These are phyloP conservation scores for Aphrophora alni DNA, from an alignment of 2,888 invertebrate genomes.

Conservation along the genomic window DNA sequence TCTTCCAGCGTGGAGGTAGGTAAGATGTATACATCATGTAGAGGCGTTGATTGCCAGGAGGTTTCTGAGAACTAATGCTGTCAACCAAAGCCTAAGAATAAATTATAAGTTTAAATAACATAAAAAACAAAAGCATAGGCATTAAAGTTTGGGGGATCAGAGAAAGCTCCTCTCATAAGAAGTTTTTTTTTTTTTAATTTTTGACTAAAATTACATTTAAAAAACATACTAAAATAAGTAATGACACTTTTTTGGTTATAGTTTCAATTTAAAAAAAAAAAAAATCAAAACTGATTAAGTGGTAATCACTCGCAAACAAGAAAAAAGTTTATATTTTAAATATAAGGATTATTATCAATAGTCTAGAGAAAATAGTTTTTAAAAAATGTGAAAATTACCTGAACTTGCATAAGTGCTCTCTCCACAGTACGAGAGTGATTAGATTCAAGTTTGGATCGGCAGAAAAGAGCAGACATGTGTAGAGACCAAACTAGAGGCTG, in stretches of 20 bases:
- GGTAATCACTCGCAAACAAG: no score
- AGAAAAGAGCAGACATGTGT: conserved; percentile 73
- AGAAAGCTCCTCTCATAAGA: neutral
- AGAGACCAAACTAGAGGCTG: conserved; percentile 78
- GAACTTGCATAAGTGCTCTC: conserved; percentile 69
- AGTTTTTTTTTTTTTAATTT: no score
- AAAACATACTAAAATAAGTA: no score
- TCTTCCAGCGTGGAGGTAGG: conserved; percentile 76
- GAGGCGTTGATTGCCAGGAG: conserved; percentile 59
- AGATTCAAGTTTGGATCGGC: conserved; percentile 79
- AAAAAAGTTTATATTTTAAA: no score
- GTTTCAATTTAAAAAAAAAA: no score
- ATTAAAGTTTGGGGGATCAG: neutral
- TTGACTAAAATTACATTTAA: no score
- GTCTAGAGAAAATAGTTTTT: no score
- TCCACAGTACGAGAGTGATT: conserved; percentile 83
- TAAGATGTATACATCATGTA: conserved; percentile 73
- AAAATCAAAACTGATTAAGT: no score
- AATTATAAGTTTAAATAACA: conserved; percentile 11
- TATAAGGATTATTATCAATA: no score
- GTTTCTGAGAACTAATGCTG: conserved; percentile 58
- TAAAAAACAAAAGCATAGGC: neutral
- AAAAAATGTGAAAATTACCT: no score
- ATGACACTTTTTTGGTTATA: no score
- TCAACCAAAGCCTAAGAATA: conserved; percentile 64